phyloP scores from a whole-genome alignment of 2,888 invertebrate species.

The Notodonta ziczac region DNA sequence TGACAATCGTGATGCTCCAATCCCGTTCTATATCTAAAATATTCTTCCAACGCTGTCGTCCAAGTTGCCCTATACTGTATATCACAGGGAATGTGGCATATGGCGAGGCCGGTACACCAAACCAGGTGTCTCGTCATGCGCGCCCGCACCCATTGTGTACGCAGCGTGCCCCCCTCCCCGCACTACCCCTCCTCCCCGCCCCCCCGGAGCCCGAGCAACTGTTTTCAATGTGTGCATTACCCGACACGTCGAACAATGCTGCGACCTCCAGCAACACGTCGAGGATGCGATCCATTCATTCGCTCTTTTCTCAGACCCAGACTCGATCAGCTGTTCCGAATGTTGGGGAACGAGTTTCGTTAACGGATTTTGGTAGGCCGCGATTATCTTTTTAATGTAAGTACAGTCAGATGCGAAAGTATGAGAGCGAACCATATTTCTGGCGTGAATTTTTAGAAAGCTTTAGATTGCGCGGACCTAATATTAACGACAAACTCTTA shows the following conservation, averaged over 20 bases:
- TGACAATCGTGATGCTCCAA: no score
- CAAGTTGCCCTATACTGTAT: conserved; percentile 28
- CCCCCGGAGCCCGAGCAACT: conserved; percentile 40
- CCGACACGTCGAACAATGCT: conserved; percentile 64
- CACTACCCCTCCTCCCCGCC: conserved; percentile 42
- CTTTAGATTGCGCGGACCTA: no score
- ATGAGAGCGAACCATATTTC: neutral
- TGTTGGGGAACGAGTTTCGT: conserved; percentile 30
- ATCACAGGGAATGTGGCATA: conserved; percentile 64
- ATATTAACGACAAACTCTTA: no score
- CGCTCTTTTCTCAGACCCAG: conserved; percentile 37
- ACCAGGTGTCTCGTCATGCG: conserved; percentile 83
- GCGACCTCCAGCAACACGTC: conserved; percentile 48
- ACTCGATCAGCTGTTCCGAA: conserved; percentile 45
- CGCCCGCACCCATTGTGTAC: conserved; percentile 79
- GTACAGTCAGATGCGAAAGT: neutral
- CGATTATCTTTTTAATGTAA: neutral
- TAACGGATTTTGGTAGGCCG: conserved; percentile 21
- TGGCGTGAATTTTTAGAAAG: no score
- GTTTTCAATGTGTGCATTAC: conserved; percentile 54
- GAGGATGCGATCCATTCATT: conserved; percentile 37
- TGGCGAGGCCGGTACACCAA: conserved; percentile 77
- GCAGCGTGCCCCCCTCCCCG: conserved; percentile 35
- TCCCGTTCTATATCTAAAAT: no score
- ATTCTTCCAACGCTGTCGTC: conserved; percentile 9